These are phyloP conservation scores for Nerophis ophidion DNA, from an alignment of 2,113 vertebrate species.

Conservation along the genomic window DNA sequence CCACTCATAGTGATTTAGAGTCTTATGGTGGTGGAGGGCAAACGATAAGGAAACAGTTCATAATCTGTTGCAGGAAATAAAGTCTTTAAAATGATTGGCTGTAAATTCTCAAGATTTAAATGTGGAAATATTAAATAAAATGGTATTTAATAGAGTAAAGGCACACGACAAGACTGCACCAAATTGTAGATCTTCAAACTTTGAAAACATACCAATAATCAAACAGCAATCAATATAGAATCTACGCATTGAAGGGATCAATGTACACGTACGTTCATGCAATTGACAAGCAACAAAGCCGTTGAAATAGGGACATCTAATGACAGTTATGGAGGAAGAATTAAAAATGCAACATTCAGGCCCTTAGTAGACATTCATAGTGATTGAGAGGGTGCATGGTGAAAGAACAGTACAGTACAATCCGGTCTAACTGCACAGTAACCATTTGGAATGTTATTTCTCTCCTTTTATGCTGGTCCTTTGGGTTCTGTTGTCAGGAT, in stretches of 20 bases:
- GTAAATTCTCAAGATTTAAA: constrained; percentile 19
- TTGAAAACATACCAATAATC: background rate
- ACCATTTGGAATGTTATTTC: constrained; percentile 47
- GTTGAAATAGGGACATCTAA: constrained; percentile 6
- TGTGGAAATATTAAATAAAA: background rate
- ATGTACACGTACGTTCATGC: background rate
- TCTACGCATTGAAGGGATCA: background rate
- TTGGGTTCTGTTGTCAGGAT: constrained; percentile 26
- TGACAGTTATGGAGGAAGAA: background rate
- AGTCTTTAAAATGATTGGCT: constrained; percentile 23
- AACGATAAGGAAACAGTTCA: constrained; percentile 10
- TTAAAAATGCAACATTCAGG: background rate
- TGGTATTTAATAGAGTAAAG: background rate
- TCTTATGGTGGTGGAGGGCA: background rate
- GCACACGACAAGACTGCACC: background rate
- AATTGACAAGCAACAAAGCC: background rate
- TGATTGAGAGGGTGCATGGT: constrained; percentile 29
- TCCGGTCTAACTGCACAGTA: constrained; percentile 32
- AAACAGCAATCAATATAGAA: background rate
- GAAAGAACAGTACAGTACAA: constrained; percentile 36
- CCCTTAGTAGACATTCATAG: constrained; percentile 6
- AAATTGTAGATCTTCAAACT: background rate
- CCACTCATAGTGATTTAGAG: constrained; percentile 1
- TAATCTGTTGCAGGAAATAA: constrained; percentile 21
- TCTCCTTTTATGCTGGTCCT: constrained; percentile 27